Base-by-base conservation (phyloP, 2,797 vertebrate genomes). In the Rhinophrynus dorsalis region DNA sequence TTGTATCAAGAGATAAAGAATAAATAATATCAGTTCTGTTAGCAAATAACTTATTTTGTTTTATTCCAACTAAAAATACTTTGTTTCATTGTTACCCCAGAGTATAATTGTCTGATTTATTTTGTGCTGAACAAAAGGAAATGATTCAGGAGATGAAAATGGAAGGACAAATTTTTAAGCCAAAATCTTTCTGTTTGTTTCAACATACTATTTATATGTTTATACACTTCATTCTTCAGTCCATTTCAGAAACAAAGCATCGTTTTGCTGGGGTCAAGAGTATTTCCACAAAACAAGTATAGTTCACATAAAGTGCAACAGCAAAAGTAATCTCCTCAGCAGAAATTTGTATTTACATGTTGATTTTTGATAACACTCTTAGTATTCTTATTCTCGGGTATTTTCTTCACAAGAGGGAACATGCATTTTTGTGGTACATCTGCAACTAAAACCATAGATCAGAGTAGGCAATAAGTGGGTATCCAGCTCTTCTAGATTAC, bases 71-170 rank as follows among this genome's bases (percentile, higher is more conserved):
- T 24, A 45, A 67, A 67, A 33, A 33, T 33, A 13, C 12, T 67
- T 45, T 32, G 35, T 32, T 57, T 45, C 20, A 15, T 20, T 35
- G 38, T 47, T 44, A 47, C 27, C 52, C 64, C 40, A 45, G 44
- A 64, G 26, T 57, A 40, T 11, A 45, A 30, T 6, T 9, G 32
- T 40, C 26, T 58, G 68, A 72, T 72, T 40, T 56, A 72, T 65
- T 23, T 56, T 51, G 59, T 64, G 30, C 27, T 33, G 17, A 58
- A 40, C 33, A 17, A 38, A 11, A 57, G 60, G 51, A 64, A 48
- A 71, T 57, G 60, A 64, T 71, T 64, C 51, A 57, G 51, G 23
- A 40, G 42, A 63, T 50, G 40, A 21, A 70, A 50, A 68, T 51
- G 35, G 42, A 57, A 32, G 55, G 37, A 40, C 6, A 9, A 15